Base-by-base conservation (phyloP, 2,113 vertebrate species). In the Montifringilla adamsi region DNA sequence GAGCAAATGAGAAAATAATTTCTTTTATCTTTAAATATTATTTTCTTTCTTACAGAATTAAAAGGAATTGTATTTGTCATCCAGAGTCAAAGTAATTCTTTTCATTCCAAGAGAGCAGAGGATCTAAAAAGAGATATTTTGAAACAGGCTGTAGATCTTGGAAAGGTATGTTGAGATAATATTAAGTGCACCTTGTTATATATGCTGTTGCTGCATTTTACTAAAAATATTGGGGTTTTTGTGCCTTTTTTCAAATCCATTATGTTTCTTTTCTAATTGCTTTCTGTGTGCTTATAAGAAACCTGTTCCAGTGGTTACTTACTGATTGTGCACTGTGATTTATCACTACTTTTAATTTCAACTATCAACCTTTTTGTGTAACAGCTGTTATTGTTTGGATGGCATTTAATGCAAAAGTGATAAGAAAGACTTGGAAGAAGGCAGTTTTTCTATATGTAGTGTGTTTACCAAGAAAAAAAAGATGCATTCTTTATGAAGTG, bases 31-130 rank as follows among this genome's bases (percentile, higher is more conserved):
- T 94, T 82, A 84, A 78, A 76, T 90, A 41, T 91, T 82, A 82
- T 81, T 82, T 97, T 97, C 68, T 97, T 70, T 41, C 97, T 97
- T 95, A 79, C 97, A 99, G 99, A 98, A 94, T 96, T 99, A 96
- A 98, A 97, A 97, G 98, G 98, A 97, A 98, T 99, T 93, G 98
- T 99, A 59, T 99, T 99, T 97, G 94, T 99, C 96, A 99, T 99
- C 98, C 99, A 99, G 97, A 99, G 99, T 97, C 99, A 99, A 94
- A 98, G 98, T 94, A 99, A 99, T 97, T 98, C 98, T 92, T 99
- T 99, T 97, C 99, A 99, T 92, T 98, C 97, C 87, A 98, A 97
- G 92, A 98, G 97, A 97, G 99, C 99, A 20, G 98, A 99, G 81
- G 98, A 98, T 63, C 97, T 97, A 87, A 98, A 97, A 96, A 96